Evolutionary conservation across 2,113 vertebrate genomes (phyloP).

Genomic region (Leucopsar rothschildi): DNA sequence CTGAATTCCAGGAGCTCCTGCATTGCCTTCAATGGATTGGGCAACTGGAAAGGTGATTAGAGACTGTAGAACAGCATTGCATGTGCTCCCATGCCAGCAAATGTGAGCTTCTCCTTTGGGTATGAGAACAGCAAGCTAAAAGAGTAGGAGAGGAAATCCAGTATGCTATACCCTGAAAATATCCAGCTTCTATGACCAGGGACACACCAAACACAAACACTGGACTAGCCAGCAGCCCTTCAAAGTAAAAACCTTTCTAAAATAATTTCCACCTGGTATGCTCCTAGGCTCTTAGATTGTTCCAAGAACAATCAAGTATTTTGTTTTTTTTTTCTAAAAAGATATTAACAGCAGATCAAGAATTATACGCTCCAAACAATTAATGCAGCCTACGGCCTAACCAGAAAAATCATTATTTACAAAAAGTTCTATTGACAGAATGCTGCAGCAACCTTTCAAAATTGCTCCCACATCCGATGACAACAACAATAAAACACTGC

Average conservation of each 20-base stretch:
- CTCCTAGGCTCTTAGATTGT: background rate
- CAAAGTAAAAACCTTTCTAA: conserved; percentile 10
- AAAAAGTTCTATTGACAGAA: conserved; percentile 4
- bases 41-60: background rate
- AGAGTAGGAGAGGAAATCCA: background rate
- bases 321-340: background rate
- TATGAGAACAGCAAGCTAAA: background rate
- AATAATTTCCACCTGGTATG: background rate
- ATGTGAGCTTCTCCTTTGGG: background rate
- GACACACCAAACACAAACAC: background rate
- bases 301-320: background rate
- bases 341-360: conserved; percentile 8
- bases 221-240: background rate
- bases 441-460: conserved; percentile 29
- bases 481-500: conserved; percentile 7
- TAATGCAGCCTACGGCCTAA: background rate
- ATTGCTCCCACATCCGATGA: background rate
- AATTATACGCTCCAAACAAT: background rate
- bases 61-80: background rate
- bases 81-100: background rate
- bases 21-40: background rate
- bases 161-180: background rate
- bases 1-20: background rate
- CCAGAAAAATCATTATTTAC: conserved; percentile 17
- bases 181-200: background rate